Evolutionary conservation across 2,888 invertebrate genomes (phyloP), one percentile per base, ranked within the genome.

Genomic region (Catocala nupta): DNA sequence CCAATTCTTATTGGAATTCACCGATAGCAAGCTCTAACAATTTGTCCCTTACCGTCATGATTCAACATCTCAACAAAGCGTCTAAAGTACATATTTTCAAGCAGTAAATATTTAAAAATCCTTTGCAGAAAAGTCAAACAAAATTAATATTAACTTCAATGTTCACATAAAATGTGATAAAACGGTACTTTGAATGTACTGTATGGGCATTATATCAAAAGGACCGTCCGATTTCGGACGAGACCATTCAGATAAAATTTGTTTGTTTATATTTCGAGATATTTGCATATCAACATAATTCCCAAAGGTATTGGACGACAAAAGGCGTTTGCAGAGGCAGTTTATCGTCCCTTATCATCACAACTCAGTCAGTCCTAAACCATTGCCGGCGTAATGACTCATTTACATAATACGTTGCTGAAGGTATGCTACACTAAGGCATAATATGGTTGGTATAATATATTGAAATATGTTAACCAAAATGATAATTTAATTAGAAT

Each of bases 241-340:
- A 52, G 16, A 53, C 34, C 48, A 56, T 48, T 48, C 48, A 53
- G 12, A 48, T 10, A 48, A 12, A 10, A 11, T 11, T 25, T 34
- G 42, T 42, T 56, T 56, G 52, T 56, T 47, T 47, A 47, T 36
- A 50, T 51, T 61, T 48, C 8, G 4, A 43, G 9, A 61, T 55
- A 63, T 61, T 65, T 65, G 42, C 60, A 50, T 55, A 55, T 61
- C 33, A 51, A 65, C 16, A 34, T 45, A 57, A 47, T 11, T 9
- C 45, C 47, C 47, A 59, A 50, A 63, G 50, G 44, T 51, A 55
- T 51, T 12, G 33, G 34, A 36, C 8, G n/a, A 36, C 45, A 25
- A 51, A 55, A 43, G 44, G 12, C 48, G 43, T 59, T 54, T 49
- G 34, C 16, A 16, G 54, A 54, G 43, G 36, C 33, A 43, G 34